phyloP scores from a whole-genome alignment of 2,797 vertebrate genomes.

The Poecilia picta region DNA sequence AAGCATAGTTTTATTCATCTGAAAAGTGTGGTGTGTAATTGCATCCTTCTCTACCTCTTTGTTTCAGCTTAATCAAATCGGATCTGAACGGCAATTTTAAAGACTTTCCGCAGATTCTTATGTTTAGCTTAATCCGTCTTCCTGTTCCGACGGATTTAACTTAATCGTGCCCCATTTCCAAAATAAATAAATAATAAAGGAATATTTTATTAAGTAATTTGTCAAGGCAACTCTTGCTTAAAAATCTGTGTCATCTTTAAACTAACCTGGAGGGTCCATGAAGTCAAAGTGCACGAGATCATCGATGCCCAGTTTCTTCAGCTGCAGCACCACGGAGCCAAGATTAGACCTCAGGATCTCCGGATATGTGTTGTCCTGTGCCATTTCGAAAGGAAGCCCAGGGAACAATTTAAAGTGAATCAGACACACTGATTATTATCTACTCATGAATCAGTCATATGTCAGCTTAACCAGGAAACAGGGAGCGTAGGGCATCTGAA shows the following conservation, averaged over 20 bases:
- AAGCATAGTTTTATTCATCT: not conserved
- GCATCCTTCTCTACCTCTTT: not conserved
- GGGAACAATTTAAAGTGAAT: slow-evolving; percentile 60
- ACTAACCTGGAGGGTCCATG: slow-evolving; percentile 97
- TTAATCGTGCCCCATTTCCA: not conserved
- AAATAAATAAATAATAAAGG: not conserved
- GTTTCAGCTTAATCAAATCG: not conserved
- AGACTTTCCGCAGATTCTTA: not conserved
- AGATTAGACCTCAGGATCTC: slow-evolving; percentile 97
- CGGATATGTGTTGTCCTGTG: slow-evolving; percentile 95
- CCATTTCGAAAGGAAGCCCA: slow-evolving; percentile 17
- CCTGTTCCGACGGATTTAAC: not conserved
- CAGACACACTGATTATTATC: slow-evolving; percentile 61
- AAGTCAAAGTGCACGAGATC: slow-evolving; percentile 99
- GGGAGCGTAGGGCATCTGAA: slow-evolving; percentile 56
- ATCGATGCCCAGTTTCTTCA: slow-evolving; percentile 97
- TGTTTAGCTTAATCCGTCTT: not conserved
- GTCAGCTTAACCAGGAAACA: slow-evolving; percentile 59
- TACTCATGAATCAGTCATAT: slow-evolving; percentile 57
- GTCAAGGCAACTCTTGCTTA: not conserved
- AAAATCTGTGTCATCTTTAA: not conserved
- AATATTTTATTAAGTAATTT: not conserved
- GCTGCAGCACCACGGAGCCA: slow-evolving; percentile 94
- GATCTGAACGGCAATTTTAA: not conserved
- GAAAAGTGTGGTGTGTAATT: not conserved